phyloP scores from a whole-genome alignment of 2,113 vertebrate species.

The cat (Felis catus) region F.catus_Fca126_mat1.0 CM031411.1:45898501-45899000 shows the following conservation, averaged over 20 bases:
- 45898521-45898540: background rate
- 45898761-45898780: background rate
- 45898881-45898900: constrained; percentile 4
- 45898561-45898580: constrained; percentile 27
- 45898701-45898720: constrained; percentile 27
- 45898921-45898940: background rate
- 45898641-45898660: constrained; percentile 9
- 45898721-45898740: constrained; percentile 45
- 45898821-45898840: constrained; percentile 14
- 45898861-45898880: constrained; percentile 27
- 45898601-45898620: constrained; percentile 44
- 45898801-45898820: constrained; percentile 48
- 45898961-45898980: background rate
- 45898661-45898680: background rate
- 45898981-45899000: constrained; percentile 21
- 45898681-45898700: constrained; percentile 35
- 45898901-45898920: constrained; percentile 23
- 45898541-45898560: background rate
- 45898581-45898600: constrained; percentile 31
- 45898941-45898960: constrained; percentile 32
- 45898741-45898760: constrained; percentile 9
- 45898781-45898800: background rate
- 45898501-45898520: background rate
- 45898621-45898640: constrained; percentile 1
- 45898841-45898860: constrained; percentile 15